phyloP scores from a whole-genome alignment of 2,888 invertebrate species.

The Dryocosmus kuriphilus region DNA sequence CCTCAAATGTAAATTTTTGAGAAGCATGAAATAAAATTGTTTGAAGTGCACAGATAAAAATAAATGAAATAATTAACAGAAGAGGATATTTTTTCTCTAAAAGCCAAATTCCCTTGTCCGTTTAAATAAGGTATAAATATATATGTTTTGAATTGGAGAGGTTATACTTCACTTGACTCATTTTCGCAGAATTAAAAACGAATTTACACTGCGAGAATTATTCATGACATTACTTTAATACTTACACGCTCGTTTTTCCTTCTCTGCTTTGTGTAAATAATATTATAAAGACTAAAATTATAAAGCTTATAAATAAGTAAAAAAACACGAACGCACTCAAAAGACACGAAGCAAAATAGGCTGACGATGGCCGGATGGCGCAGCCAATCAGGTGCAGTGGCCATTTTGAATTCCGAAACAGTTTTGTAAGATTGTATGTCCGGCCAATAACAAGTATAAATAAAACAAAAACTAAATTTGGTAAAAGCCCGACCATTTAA shows the following conservation, averaged over 20 bases:
- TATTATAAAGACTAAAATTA: neutral
- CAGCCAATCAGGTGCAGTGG: neutral
- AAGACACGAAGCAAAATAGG: neutral
- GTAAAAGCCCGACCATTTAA: too few species aligned
- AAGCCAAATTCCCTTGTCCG: neutral
- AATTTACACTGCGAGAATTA: neutral
- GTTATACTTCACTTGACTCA: neutral
- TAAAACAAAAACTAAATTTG: too few species aligned
- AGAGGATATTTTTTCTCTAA: neutral
- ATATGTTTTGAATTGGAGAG: neutral
- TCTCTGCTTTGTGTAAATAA: neutral
- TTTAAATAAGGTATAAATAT: neutral
- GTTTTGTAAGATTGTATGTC: too few species aligned
- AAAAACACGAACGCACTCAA: neutral
- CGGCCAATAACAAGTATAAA: too few species aligned
- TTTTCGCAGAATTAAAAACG: neutral
- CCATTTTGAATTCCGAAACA: neutral
- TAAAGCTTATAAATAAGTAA: neutral
- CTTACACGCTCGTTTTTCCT: neutral
- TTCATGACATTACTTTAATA: neutral
- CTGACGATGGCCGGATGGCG: too few species aligned
- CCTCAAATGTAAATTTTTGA: neutral
- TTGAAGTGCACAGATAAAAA: neutral
- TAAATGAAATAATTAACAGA: neutral
- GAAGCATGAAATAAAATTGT: neutral